These are phyloP conservation scores for Carettochelys insculpta DNA, from an alignment of 2,113 vertebrate species.

Conservation along the genomic window DNA sequence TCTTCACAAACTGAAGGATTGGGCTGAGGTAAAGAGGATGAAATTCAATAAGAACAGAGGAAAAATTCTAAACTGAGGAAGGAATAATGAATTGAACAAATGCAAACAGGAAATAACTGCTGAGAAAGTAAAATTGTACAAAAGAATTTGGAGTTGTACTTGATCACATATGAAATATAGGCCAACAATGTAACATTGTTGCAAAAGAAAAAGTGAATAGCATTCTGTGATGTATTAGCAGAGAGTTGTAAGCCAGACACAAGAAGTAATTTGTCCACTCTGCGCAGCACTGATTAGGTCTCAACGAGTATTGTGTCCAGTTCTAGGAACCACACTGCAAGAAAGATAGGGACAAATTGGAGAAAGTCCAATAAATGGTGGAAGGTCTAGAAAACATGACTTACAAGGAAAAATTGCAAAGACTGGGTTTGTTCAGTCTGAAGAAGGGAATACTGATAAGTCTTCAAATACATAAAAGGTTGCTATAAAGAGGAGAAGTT, in stretches of 20 bases:
- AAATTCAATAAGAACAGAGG: neutral
- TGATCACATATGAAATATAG: neutral
- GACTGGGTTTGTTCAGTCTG: neutral
- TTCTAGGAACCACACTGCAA: neutral
- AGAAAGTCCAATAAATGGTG: neutral
- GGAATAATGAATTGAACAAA: neutral
- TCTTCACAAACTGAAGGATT: neutral
- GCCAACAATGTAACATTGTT: neutral
- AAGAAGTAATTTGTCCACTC: neutral
- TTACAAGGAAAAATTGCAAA: neutral
- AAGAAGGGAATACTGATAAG: neutral
- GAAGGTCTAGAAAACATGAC: neutral
- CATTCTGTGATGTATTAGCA: neutral
- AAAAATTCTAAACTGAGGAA: neutral
- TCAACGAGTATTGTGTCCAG: neutral
- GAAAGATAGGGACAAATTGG: neutral
- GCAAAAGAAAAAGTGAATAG: neutral
- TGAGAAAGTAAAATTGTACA: neutral
- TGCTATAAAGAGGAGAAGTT: neutral
- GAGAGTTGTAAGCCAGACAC: neutral
- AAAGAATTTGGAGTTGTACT: neutral
- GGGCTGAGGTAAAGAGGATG: neutral
- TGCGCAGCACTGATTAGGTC: neutral
- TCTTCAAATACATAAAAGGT: neutral
- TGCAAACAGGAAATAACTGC: neutral